Conservation (phyloP, 2,888 invertebrate genomes). For the Caenorhabditis plicata region DNA sequence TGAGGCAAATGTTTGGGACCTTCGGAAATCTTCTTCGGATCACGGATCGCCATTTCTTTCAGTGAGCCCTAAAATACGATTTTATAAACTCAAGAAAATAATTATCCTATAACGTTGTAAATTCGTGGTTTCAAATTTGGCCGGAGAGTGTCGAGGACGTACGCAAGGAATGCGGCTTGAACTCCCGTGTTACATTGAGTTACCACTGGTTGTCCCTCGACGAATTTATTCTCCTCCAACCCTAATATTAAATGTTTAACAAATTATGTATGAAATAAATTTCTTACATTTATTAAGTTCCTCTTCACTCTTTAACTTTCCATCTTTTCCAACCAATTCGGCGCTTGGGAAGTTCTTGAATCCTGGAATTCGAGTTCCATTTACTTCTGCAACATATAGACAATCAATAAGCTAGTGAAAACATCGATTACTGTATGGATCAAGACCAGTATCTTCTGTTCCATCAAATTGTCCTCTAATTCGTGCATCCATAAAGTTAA, state of each 20-base stretch:
- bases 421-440: constrained; percentile 24
- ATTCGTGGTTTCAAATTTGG: constrained; percentile 28
- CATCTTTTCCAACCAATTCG: constrained; percentile 36
- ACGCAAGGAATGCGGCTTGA: constrained; percentile 45
- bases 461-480: constrained; percentile 56
- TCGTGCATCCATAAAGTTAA: constrained; percentile 58
- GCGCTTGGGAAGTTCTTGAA: constrained; percentile 47
- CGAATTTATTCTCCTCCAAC: background rate
- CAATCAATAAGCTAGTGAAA: background rate
- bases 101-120: constrained; percentile 39
- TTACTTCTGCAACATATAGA: constrained; percentile 29
- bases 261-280: background rate
- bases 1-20: constrained; percentile 45
- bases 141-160: constrained; percentile 31
- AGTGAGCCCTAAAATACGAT: constrained; percentile 46
- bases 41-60: constrained; percentile 57
- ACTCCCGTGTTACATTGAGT: constrained; percentile 49
- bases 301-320: constrained; percentile 30
- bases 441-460: constrained; percentile 51
- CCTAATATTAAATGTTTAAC: constrained; percentile 3
- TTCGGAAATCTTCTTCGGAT: constrained; percentile 54
- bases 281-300: constrained; percentile 35
- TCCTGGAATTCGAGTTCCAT: constrained; percentile 48
- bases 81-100: background rate
- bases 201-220: constrained; percentile 18